These are phyloP conservation scores for Steinernema scapterisci DNA, from an alignment of 2,888 invertebrate species.

Conservation along the genomic window DNA sequence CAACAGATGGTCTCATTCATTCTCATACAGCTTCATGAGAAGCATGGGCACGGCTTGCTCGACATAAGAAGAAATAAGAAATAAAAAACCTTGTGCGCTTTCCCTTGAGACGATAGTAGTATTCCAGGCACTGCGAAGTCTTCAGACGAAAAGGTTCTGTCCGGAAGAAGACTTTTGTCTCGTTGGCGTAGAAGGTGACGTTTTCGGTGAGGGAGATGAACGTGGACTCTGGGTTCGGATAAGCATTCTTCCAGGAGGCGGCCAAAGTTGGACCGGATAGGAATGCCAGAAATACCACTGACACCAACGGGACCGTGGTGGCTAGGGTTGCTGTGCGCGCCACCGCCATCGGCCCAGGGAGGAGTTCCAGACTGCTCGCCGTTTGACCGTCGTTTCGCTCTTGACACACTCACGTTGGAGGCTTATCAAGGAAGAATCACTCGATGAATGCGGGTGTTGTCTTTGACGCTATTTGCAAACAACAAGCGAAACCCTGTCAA, in stretches of 20 bases:
- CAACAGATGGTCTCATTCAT: too few species aligned
- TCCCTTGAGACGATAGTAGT: slow-evolving; percentile 7
- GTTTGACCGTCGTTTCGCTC: slow-evolving; percentile 18
- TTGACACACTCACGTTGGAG: slow-evolving; percentile 25
- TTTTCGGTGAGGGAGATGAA: neutral
- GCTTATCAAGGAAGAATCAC: slow-evolving; percentile 30
- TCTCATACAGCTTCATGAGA: too few species aligned
- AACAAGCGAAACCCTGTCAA: slow-evolving; percentile 33
- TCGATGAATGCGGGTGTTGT: slow-evolving; percentile 32
- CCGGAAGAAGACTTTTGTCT: slow-evolving; percentile 13
- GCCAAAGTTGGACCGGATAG: neutral
- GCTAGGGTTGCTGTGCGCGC: neutral
- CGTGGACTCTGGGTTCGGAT: slow-evolving; percentile 3
- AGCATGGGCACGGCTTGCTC: too few species aligned
- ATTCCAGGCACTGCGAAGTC: slow-evolving; percentile 3
- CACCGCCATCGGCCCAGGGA: neutral
- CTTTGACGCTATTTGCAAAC: slow-evolving; percentile 31
- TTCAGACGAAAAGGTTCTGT: neutral
- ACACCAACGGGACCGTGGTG: neutral
- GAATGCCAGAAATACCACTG: neutral
- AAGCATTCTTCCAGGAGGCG: neutral
- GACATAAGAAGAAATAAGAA: too few species aligned
- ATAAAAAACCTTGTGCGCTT: slow-evolving; percentile 7
- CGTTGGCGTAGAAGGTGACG: slow-evolving; percentile 20
- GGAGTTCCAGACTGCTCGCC: neutral